Base-by-base conservation (phyloP, 2,888 invertebrate genomes). In the Nipponacmea schrenckii region DNA sequence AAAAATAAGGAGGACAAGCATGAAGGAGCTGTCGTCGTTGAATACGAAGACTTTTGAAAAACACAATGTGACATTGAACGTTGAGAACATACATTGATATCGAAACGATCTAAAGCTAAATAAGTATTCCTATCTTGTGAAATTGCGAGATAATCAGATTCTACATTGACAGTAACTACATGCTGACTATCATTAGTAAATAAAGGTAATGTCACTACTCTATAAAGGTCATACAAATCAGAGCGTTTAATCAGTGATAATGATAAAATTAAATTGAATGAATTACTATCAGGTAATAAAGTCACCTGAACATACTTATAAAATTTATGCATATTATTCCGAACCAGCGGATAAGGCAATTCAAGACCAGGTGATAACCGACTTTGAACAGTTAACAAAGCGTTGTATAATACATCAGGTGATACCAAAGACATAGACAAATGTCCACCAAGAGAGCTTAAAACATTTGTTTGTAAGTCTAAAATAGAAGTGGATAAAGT, bases 101-200 rank as follows among this genome's bases (percentile, higher is more conserved):
- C n/a, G 7, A 50, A 50, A 17, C 20, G 50, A 50, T 14, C 20
- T 50, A 50, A 50, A n/a, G 20, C 17, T 12, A 50, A 17, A 50
- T 50, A 50, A 50, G 50, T 50, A 50, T 50, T 50, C 20, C 50
- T 50, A 50, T 50, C 50, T 50, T 50, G 50, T 7, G 50, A 50
- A n/a, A 50, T 50, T 50, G 50, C 50, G 14, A 50, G 50, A 50
- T 50, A 50, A 17, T 50, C 50, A 20, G 50, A 17, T 50, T 50
- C 50, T 15, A 20, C 20, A n/a, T 50, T 20, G 20, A 50, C n/a
- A n/a, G 14, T 50, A n/a, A 50, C 50, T 17, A 50, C 50, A 7
- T 50, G 14, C 14, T 17, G 20, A 14, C n/a, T 50, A 50, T 50
- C 20, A 5, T 17, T 50, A n/a, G 20, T n/a, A 17, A 50, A 50